phyloP scores from a whole-genome alignment of 2,888 invertebrate species.

The Ceriagrion tenellum region DNA sequence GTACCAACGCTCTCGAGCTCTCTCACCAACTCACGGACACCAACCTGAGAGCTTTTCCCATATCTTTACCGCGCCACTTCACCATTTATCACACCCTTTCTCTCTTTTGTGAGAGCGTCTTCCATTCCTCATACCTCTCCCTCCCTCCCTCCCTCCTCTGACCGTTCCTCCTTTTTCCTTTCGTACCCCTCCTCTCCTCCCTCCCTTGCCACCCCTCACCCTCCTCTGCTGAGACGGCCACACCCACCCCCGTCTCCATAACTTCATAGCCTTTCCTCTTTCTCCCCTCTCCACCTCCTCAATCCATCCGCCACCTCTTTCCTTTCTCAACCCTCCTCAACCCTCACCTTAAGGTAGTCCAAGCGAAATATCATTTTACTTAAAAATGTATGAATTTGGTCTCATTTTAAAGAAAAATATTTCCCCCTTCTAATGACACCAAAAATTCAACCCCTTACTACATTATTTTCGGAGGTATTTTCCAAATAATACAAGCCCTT shows the following conservation, averaged over 20 bases:
- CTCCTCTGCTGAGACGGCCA: not conserved
- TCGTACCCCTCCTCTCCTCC: not conserved
- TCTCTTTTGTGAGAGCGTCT: not conserved
- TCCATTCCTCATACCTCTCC: not conserved
- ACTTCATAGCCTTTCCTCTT: too few relatives aligned
- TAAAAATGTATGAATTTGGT: too few relatives aligned
- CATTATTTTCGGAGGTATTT: too few relatives aligned
- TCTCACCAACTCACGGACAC: not conserved
- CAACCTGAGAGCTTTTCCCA: not conserved
- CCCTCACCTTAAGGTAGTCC: too few relatives aligned
- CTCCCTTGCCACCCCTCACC: not conserved
- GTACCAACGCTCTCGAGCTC: not conserved
- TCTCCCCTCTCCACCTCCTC: too few relatives aligned
- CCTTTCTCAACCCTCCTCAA: too few relatives aligned
- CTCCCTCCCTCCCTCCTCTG: not conserved
- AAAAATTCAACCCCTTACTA: too few relatives aligned
- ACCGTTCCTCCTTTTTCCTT: not conserved
- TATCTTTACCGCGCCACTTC: constrained; percentile 12
- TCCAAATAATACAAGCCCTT: too few relatives aligned
- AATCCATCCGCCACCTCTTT: too few relatives aligned
- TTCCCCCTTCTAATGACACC: too few relatives aligned
- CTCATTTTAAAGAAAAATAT: too few relatives aligned
- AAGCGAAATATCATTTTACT: too few relatives aligned
- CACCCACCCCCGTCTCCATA: not conserved
- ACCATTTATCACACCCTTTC: constrained; percentile 1